Evolutionary conservation across 2,888 invertebrate genomes (phyloP).

Genomic region (Andrena bucephala): DNA sequence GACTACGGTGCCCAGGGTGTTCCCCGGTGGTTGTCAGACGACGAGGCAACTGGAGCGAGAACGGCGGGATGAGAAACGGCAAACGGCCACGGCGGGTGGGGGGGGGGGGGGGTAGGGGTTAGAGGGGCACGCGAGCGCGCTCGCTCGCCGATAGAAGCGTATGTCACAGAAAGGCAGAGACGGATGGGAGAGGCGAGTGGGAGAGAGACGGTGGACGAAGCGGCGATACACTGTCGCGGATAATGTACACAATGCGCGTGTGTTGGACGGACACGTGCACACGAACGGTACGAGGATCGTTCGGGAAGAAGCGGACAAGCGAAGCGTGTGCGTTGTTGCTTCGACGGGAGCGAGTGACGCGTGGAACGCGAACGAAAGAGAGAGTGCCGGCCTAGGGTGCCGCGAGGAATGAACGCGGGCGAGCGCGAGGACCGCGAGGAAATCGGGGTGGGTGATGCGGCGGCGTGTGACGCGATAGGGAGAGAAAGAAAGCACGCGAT

Average conservation of each 20-base stretch:
- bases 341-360: constrained; percentile 46
- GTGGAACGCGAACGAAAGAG: constrained; percentile 72
- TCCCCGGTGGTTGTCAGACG: constrained; percentile 34
- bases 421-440: constrained; percentile 29
- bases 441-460: constrained; percentile 5
- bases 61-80: constrained; percentile 16
- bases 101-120: constrained; percentile 14
- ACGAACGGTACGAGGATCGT: constrained; percentile 34
- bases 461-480: background rate
- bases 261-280: constrained; percentile 47
- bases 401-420: constrained; percentile 45
- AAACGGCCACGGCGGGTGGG: constrained; percentile 17
- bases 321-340: constrained; percentile 52
- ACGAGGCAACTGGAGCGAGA: constrained; percentile 46
- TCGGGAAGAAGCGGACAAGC: constrained; percentile 48
- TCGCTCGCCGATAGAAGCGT: background rate
- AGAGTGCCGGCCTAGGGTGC: constrained; percentile 61
- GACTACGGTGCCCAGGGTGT: constrained; percentile 20
- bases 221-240: constrained; percentile 14
- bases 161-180: constrained; percentile 5
- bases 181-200: constrained; percentile 4
- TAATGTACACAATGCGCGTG: constrained; percentile 23
- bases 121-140: background rate
- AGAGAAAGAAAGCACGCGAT: background rate
- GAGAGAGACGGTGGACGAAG: constrained; percentile 2